phyloP scores from a whole-genome alignment of 2,797 vertebrate species.

The Muraenolepis orangiensis region DNA sequence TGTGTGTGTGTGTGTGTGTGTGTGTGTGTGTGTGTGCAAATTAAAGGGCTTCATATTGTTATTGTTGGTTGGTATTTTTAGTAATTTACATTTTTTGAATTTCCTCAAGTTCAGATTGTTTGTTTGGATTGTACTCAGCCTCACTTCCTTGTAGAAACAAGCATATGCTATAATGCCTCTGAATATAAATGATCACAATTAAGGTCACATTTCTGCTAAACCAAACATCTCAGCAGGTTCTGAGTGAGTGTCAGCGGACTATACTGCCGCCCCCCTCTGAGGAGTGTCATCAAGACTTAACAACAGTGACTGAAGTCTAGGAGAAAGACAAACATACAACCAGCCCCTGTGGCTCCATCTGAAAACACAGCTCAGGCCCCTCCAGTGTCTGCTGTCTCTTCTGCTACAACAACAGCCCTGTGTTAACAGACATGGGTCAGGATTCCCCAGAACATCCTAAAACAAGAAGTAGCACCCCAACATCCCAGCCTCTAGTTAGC shows the following conservation, averaged over 20 bases:
- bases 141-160: not conserved
- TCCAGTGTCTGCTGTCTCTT: constrained; percentile 11
- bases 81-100: not conserved
- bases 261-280: not conserved
- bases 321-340: constrained; percentile 68
- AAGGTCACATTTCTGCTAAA: not conserved
- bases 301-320: constrained; percentile 55
- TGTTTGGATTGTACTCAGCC: not conserved
- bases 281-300: not conserved
- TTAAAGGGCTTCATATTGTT: not conserved
- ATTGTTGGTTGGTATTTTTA: not conserved
- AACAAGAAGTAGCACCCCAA: not conserved
- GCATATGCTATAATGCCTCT: too few relatives aligned
- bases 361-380: constrained; percentile 63
- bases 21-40: not conserved
- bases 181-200: not conserved
- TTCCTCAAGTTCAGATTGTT: not conserved
- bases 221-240: not conserved
- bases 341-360: constrained; percentile 48
- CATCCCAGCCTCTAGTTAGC: not conserved
- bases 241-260: not conserved
- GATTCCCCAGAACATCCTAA: not conserved
- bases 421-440: constrained; percentile 48
- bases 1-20: too few relatives aligned
- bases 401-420: constrained; percentile 61